Base-by-base conservation (phyloP, 2,797 vertebrate species). In the Sphenodon punctatus region DNA sequence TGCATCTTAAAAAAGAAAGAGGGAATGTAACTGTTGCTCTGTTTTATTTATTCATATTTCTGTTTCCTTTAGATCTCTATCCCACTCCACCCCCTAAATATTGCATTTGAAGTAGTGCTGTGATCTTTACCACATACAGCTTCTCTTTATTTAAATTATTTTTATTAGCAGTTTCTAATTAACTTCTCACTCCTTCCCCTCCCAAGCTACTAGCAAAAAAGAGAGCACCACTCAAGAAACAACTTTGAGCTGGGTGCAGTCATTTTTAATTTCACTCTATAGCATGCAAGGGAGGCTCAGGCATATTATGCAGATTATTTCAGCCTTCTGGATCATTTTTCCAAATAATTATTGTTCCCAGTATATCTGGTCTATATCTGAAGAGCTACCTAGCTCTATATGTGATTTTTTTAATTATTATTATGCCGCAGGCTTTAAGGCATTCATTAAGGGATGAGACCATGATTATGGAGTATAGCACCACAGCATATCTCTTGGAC, bases 341-440 rank as follows among this genome's bases (percentile, higher is more conserved):
- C 84, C 84, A 90, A 73, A 81, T 79, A 79, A 91, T 41, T 73
- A 75, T 81, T 63, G n/a, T n/a, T n/a, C n/a, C 65, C 13, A n/a
- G 27, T 82, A 86, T 39, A 36, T 84, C 83, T 73, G 91, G 78
- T 88, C 85, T 88, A 89, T 75, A 65, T 65, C 66, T 85, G 71
- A 55, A 3, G 55, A 89, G 23, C 73, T 80, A 82, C 75, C 58
- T 39, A 65, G 78, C 82, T 84, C 78, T 36, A 36, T 55, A 32
- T 61, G 56, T 39, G 74, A 86, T 36, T 23, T 72, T 51, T 43
- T 82, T 36, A 22, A 70, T 4, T 65, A 39, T 63, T 55, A 58
- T 55, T 36, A 46, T 36, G 8, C 36, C 86, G 61, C 85, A 22
- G 59, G 20, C 20, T 4, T 87, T 42, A 83, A 84, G 58, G 82